Base-by-base conservation (phyloP, 2,113 vertebrate species). In the Zapus hudsonius region DNA sequence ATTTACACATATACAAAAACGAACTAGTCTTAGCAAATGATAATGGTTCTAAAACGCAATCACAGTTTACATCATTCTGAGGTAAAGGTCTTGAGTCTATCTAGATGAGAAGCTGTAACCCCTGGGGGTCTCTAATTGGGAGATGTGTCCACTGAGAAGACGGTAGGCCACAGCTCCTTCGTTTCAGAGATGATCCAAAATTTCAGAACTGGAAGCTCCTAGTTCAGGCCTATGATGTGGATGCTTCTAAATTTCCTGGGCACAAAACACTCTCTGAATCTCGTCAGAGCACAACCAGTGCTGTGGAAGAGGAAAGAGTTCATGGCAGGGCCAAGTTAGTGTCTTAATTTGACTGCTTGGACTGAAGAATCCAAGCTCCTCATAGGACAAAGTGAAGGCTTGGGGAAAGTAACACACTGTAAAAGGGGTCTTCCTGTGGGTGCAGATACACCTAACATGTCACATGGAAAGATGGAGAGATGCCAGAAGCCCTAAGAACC, bases 1-100 rank as follows among this genome's bases (percentile, higher is more conserved):
- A 95, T 95, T 79, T 96, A 96, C 94, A 97, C 95, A 96, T 90
- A 83, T 93, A 97, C 95, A 96, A 91, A 95, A 84, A 80, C 31
- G n/a, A 92, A 92, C 57, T 93, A 55, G 64, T 83, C 93, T 93
- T 85, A 93, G 86, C 86, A 94, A 92, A 92, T 73, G 31, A 36
- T 74, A 64, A 57, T 76, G 87, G 69, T 94, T 85, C 95, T 96
- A 89, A 91, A 94, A 96, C 89, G 94, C 87, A 95, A 97, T 97
- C 97, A 97, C 97, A 97, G 97, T 96, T 96, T 87, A 94, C 95
- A 94, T 90, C 84, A 95, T 95, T 96, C 91, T 96, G 97, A 97
- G 97, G 97, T 97, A 97, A 96, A 97, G 84, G 33, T 92, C 89
- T 87, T 89, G 89, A 91, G 52, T 78, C 87, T 91, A 94, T 52